phyloP scores from a whole-genome alignment of 2,888 invertebrate genomes.

The Drosophila paramelanica region DNA sequence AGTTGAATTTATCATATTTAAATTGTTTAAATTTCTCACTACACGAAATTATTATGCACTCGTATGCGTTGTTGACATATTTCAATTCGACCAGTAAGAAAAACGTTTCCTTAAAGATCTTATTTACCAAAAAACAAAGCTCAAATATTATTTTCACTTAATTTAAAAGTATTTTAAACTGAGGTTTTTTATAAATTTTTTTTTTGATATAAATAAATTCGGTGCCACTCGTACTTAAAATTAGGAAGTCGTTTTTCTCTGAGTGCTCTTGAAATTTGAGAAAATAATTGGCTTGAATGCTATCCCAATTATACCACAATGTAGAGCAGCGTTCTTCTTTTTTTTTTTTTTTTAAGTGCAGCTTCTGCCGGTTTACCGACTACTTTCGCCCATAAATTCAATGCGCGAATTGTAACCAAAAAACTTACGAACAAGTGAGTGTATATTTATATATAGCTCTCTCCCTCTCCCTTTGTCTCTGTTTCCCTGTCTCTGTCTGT shows the following conservation, averaged over 20 bases:
- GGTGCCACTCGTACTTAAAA: background rate
- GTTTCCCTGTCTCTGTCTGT: slow-evolving; percentile 1
- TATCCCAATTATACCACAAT: background rate
- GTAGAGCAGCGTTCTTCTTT: background rate
- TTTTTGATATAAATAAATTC: too few species aligned
- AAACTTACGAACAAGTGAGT: slow-evolving; percentile 33
- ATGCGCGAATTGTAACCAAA: slow-evolving; percentile 40
- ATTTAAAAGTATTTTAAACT: too few species aligned
- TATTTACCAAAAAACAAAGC: too few species aligned
- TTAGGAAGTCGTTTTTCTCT: background rate
- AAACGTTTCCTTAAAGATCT: too few species aligned
- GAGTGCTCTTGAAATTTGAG: background rate
- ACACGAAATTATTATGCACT: slow-evolving; percentile 6
- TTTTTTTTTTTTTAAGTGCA: slow-evolving; percentile 7
- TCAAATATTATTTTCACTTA: too few species aligned
- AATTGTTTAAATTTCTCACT: slow-evolving; percentile 4
- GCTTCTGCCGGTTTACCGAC: slow-evolving; percentile 16
- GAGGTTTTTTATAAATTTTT: too few species aligned
- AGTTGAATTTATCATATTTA: slow-evolving; percentile 11
- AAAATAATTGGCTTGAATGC: background rate
- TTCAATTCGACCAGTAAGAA: accelerated
- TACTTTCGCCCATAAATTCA: slow-evolving; percentile 41
- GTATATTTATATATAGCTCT: slow-evolving; percentile 10
- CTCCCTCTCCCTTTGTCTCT: background rate
- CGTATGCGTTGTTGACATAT: background rate